A percentile compares a stretch with the other conserved stretches of the same genome.
Conservation (phyloP, 1,140 invertebrate genomes). For the Drosophila paulistorum region DNA sequence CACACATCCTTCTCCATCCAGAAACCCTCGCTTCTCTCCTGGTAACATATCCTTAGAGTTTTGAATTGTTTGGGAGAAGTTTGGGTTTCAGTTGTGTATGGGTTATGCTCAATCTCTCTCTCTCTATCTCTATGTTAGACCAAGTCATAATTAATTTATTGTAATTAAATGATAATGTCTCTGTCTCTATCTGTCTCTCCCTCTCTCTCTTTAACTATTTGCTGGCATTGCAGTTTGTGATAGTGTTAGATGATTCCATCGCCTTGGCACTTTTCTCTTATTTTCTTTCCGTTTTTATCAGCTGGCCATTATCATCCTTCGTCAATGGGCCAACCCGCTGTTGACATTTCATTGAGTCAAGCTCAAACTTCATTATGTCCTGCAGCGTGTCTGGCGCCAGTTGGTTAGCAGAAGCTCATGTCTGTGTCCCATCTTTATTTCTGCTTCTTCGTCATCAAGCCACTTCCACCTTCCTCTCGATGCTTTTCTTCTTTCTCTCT, state of each 20-base stretch:
- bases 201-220: neutral
- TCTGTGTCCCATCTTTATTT: conserved; percentile 36
- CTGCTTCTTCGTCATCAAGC: neutral
- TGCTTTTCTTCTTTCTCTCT: conserved; percentile 25
- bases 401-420: conserved; percentile 48
- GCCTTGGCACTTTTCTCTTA: neutral
- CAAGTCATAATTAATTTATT: conserved; percentile 74
- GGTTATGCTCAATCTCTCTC: neutral
- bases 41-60: conserved; percentile 43
- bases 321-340: conserved; percentile 40
- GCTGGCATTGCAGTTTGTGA: conserved; percentile 1
- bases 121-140: too few relatives aligned
- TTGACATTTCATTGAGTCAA: conserved; percentile 80
- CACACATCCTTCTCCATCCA: conserved; percentile 4
- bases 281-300: conserved; percentile 37
- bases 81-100: neutral
- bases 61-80: conserved; percentile 40
- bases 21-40: too few relatives aligned
- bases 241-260: neutral
- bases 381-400: conserved; percentile 74
- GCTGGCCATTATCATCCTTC: conserved; percentile 49
- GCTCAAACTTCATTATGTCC: conserved; percentile 80
- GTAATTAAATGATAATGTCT: conserved; percentile 59
- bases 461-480: neutral
- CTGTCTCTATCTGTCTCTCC: neutral